A percentile compares a stretch with the other conserved stretches of the same genome.
Evolutionary conservation across 2,797 vertebrate genomes (phyloP).

Genomic region (Accipiter fasciatus): DNA sequence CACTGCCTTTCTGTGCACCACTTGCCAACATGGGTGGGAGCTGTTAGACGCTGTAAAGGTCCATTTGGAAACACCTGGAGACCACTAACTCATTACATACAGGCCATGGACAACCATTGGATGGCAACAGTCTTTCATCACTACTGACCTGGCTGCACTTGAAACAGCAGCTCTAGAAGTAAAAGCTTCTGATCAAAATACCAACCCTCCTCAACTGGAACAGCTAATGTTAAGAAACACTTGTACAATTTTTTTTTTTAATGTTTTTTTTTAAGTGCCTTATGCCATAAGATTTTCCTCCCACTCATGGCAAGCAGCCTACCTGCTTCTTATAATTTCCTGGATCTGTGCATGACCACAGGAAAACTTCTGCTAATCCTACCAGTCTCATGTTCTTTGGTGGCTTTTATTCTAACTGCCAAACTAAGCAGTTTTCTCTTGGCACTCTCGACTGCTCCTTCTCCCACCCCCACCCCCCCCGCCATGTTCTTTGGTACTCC

Average conservation of each 20-base stretch:
- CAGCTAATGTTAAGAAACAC: conserved; percentile 31
- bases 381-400: conserved; percentile 67
- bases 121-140: conserved; percentile 57
- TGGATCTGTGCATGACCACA: conserved; percentile 59
- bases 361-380: conserved; percentile 70
- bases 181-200: conserved; percentile 41
- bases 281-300: conserved; percentile 65
- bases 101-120: background rate
- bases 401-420: conserved; percentile 59
- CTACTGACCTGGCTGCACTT: conserved; percentile 49
- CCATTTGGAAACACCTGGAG: conserved; percentile 45
- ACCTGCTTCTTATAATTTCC: conserved; percentile 71
- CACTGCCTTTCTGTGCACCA: background rate
- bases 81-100: conserved; percentile 4
- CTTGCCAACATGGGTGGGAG: conserved; percentile 34
- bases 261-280: background rate
- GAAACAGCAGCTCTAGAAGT: conserved; percentile 34
- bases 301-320: conserved; percentile 62
- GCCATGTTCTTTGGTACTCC: background rate
- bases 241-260: background rate
- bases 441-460: conserved; percentile 16
- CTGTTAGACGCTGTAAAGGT: background rate
- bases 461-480: background rate
- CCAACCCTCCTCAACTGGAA: background rate
- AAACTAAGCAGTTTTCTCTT: conserved; percentile 65